Evolutionary conservation across 1,140 invertebrate genomes (phyloP), one percentile per base, ranked within the genome.

Genomic region (Nasonia giraulti): DNA sequence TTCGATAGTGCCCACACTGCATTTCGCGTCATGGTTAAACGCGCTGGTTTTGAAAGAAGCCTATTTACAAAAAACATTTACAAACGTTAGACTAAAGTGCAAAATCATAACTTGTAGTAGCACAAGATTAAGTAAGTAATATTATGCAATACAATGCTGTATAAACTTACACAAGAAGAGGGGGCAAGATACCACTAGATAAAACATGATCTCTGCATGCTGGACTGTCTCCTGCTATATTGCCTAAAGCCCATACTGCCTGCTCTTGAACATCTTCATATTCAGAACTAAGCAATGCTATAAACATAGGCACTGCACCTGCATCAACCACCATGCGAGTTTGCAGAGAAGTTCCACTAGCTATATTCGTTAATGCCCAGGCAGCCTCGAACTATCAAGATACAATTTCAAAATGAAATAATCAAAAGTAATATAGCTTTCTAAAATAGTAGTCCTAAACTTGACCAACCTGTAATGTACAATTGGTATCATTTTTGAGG

Each of bases 1-100:
- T 99, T 99, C 66, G 98, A 99, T 50, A 99, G 92, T 84, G 98
- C 97, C 98, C 98, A 99, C 8, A 99, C 98, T n/a, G 98, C 98
- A 93, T 99, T 99, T 85, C 98, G 95, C 47, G 96, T 97, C 97
- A 99, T 98, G 4, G 98, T 97, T 84, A 99, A 92, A 88, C 97
- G 95, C 37, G 95, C 95, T 23, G 95, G 95, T 93, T 97, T 98
- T 87, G 96, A 96, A 83, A 99, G 93, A 73, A 99, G 94, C 89
- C 97, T 98, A 89, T 78, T 93, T 93, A 86, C 83, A 79, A 78
- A 87, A 88, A 77, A 37, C 33, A 66, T 71, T 73, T 62, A 55
- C 12, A 76, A 4, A 66, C 33, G 50, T 20, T 27, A 77, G 44
- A 17, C 2, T 47, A 1, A 44, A 44, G 11, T 44, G 23, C 75